phyloP scores from a whole-genome alignment of 2,113 vertebrate species.

The Lipophrys pholis region DNA sequence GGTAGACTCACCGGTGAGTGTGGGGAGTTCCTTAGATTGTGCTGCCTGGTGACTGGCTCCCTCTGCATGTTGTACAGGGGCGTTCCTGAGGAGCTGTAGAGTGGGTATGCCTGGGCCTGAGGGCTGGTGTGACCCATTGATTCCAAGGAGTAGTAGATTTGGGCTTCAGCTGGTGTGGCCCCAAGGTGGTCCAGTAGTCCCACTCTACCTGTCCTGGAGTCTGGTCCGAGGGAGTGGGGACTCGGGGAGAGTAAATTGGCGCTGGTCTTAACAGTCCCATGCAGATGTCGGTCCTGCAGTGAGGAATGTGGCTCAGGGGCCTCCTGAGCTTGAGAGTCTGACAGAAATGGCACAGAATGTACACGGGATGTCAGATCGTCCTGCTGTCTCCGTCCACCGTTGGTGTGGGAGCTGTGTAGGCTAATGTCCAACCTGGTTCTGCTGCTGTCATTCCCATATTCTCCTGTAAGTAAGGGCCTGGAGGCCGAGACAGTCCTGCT shows the following conservation, averaged over 20 bases:
- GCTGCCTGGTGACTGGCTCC: slow-evolving; percentile 70
- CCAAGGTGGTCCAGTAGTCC: slow-evolving; percentile 67
- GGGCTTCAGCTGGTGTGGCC: slow-evolving; percentile 75
- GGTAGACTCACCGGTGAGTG: slow-evolving; percentile 72
- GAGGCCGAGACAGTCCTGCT: slow-evolving; percentile 74
- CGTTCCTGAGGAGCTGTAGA: slow-evolving; percentile 75
- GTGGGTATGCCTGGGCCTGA: slow-evolving; percentile 65
- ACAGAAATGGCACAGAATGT: slow-evolving; percentile 64
- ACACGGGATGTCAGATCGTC: slow-evolving; percentile 67
- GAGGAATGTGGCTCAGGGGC: slow-evolving; percentile 80
- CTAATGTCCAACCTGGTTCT: slow-evolving; percentile 63
- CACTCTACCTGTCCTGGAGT: slow-evolving; percentile 69
- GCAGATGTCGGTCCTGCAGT: slow-evolving; percentile 73
- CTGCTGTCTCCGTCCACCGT: slow-evolving; percentile 77
- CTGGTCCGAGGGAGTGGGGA: slow-evolving; percentile 70
- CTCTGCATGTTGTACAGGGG: slow-evolving; percentile 74
- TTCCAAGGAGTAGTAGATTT: slow-evolving; percentile 82
- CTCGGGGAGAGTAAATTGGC: slow-evolving; percentile 63
- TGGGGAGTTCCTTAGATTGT: slow-evolving; percentile 72
- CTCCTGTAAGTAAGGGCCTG: slow-evolving; percentile 67
- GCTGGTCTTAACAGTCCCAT: slow-evolving; percentile 66
- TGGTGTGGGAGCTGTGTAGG: slow-evolving; percentile 73
- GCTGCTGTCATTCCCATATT: slow-evolving; percentile 68
- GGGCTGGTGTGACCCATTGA: slow-evolving; percentile 69
- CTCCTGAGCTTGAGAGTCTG: slow-evolving; percentile 73